These are phyloP conservation scores for Coenonympha arcania DNA, from an alignment of 2,888 invertebrate species.

Conservation along the genomic window DNA sequence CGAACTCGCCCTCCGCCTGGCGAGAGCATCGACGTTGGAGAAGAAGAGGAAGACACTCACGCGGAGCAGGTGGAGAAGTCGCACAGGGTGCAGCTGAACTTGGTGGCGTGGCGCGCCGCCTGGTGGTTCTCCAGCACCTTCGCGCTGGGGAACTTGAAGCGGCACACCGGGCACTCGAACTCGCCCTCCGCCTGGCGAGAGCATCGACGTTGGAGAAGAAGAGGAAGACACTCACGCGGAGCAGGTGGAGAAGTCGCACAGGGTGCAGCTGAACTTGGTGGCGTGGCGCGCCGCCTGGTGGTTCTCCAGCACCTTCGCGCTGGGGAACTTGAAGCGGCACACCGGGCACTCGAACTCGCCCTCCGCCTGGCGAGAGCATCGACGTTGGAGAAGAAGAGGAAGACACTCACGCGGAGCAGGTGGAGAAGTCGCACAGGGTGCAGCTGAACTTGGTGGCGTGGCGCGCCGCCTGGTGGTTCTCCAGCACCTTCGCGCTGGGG, in stretches of 20 bases:
- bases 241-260: constrained; percentile 55
- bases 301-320: constrained; percentile 52
- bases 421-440: constrained; percentile 54
- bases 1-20: constrained; percentile 55
- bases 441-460: constrained; percentile 63
- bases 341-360: constrained; percentile 54
- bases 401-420: constrained; percentile 43
- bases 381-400: background rate
- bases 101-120: constrained; percentile 62
- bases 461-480: constrained; percentile 63
- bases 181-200: constrained; percentile 51
- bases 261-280: constrained; percentile 58
- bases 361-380: constrained; percentile 40
- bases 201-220: background rate
- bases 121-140: constrained; percentile 58
- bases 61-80: constrained; percentile 54
- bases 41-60: constrained; percentile 20
- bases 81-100: constrained; percentile 60
- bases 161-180: constrained; percentile 54
- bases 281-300: constrained; percentile 66
- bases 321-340: constrained; percentile 58
- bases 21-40: background rate
- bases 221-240: constrained; percentile 34
- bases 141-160: constrained; percentile 53
- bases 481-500: constrained; percentile 49